Conservation (phyloP, 2,113 vertebrate genomes). For the Cyprinodon tularosa region DNA sequence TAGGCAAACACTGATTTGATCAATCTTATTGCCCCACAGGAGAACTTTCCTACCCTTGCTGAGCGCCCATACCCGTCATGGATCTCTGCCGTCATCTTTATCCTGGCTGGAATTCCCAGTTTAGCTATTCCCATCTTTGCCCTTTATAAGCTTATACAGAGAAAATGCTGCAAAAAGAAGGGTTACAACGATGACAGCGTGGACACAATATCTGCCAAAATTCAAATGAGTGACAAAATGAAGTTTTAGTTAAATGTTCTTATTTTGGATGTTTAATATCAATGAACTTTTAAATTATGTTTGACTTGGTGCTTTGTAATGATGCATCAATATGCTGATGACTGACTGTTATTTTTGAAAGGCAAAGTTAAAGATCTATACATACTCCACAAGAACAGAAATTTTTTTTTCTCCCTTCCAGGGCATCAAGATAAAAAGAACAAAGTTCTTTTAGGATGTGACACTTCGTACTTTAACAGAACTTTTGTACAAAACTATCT, state of each 20-base stretch:
- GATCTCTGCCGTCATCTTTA: slow-evolving; percentile 85
- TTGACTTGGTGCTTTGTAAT: neutral
- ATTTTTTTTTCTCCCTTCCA: neutral
- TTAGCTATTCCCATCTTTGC: slow-evolving; percentile 81
- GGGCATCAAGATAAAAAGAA: neutral
- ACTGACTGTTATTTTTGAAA: slow-evolving; percentile 19
- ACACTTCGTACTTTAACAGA: neutral
- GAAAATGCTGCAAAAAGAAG: slow-evolving; percentile 56
- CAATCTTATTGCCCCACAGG: slow-evolving; percentile 63
- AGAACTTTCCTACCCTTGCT: slow-evolving; percentile 81
- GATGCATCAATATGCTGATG: neutral
- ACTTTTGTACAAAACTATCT: neutral
- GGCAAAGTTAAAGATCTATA: neutral
- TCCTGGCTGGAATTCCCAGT: slow-evolving; percentile 87
- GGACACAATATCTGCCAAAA: slow-evolving; percentile 61
- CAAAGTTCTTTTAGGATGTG: neutral
- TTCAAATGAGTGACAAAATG: slow-evolving; percentile 59
- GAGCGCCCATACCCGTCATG: slow-evolving; percentile 78
- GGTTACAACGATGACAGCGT: neutral
- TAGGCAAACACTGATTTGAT: neutral
- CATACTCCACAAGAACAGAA: neutral
- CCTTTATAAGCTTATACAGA: slow-evolving; percentile 82
- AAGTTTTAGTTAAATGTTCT: slow-evolving; percentile 27
- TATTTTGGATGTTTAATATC: slow-evolving; percentile 11
- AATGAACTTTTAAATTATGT: slow-evolving; percentile 12